Conservation (phyloP, 2,797 vertebrate species). For the Bufotes viridis region DNA sequence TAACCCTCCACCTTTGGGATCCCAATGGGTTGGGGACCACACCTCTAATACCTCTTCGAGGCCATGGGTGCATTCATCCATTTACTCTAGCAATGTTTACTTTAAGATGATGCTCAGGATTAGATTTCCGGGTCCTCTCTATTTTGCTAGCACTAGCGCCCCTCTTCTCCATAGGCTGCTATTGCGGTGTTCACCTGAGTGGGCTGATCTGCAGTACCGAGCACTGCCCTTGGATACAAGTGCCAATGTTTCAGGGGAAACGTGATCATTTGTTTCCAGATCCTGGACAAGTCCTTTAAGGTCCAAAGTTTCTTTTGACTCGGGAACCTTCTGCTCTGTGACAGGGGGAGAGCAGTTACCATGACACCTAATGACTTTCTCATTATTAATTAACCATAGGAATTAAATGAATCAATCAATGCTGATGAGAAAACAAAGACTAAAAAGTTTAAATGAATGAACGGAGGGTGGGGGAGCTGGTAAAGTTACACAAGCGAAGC, state of each 20-base stretch:
- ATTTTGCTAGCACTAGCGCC: too few relatives aligned
- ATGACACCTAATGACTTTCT: background rate
- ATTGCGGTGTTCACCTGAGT: background rate
- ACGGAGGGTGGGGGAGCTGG: background rate
- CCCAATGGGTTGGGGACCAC: too few relatives aligned
- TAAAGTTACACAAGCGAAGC: background rate
- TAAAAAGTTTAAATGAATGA: background rate
- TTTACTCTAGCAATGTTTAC: too few relatives aligned
- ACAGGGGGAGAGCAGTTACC: background rate
- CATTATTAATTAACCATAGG: background rate
- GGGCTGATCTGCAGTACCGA: background rate
- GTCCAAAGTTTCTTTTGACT: background rate
- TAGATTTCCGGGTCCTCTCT: too few relatives aligned
- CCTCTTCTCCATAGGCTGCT: background rate
- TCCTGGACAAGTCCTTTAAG: background rate
- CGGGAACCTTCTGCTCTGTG: background rate
- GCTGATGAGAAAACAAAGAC: background rate
- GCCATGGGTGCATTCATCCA: too few relatives aligned
- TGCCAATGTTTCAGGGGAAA: too few relatives aligned
- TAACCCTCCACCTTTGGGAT: too few relatives aligned
- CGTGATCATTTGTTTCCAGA: background rate
- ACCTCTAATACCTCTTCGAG: too few relatives aligned
- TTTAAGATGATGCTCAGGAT: too few relatives aligned
- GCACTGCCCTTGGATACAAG: background rate
- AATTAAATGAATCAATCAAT: background rate